Percentiles rank a stretch among this genome's conserved stretches.
Evolutionary conservation across 2,797 vertebrate genomes (phyloP).

Genomic region (Chelon labrosus): DNA sequence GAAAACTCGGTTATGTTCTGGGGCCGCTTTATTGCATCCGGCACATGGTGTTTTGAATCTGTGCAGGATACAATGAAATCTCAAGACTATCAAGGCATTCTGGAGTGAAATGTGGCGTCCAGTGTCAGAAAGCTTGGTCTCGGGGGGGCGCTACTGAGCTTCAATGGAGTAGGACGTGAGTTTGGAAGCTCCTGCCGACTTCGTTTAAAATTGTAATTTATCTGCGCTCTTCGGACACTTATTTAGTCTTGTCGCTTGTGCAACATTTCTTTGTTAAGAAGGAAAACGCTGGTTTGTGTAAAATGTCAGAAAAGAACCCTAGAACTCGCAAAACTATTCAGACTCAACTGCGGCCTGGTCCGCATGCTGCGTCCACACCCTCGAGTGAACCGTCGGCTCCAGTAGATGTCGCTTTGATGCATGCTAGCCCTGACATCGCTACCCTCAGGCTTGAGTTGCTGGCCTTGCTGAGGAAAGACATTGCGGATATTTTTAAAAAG

Average conservation of each 20-base stretch:
- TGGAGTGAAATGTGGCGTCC: no score
- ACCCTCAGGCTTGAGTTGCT: constrained; percentile 19
- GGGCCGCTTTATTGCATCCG: no score
- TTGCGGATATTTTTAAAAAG: constrained; percentile 31
- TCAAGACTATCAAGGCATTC: no score
- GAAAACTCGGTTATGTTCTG: no score
- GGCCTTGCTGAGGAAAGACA: constrained; percentile 9
- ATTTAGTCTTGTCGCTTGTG: not conserved
- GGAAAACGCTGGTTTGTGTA: not conserved
- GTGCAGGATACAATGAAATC: no score
- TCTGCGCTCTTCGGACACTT: not conserved
- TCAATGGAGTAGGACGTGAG: not conserved
- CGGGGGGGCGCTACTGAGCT: no score
- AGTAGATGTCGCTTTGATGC: not conserved
- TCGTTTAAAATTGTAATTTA: not conserved
- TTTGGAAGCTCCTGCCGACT: not conserved
- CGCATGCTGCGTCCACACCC: not conserved
- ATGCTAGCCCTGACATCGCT: not conserved
- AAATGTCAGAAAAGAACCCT: no score
- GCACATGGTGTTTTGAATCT: no score
- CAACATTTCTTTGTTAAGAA: not conserved
- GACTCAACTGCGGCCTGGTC: not conserved
- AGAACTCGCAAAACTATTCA: constrained; percentile 13
- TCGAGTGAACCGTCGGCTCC: not conserved
- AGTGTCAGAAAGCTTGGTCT: no score